phyloP scores from a whole-genome alignment of 2,888 invertebrate genomes.

The Mamestra brassicae region DNA sequence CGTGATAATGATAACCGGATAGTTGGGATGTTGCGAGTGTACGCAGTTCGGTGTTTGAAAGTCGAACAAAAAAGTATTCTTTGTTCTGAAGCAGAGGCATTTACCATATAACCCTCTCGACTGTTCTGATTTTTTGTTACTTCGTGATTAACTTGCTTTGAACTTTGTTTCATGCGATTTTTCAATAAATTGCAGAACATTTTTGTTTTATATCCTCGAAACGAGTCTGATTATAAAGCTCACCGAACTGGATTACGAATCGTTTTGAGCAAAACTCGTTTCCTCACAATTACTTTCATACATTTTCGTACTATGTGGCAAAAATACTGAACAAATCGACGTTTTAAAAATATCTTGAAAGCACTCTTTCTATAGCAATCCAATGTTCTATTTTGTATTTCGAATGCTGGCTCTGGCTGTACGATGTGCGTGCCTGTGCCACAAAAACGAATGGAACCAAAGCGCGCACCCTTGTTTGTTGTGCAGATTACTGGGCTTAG shows the following conservation, averaged over 20 bases:
- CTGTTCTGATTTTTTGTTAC: conserved; percentile 32
- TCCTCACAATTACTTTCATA: conserved; percentile 19
- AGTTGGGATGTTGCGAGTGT: conserved; percentile 71
- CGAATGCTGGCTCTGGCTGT: conserved; percentile 13
- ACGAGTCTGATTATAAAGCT: conserved; percentile 15
- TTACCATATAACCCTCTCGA: conserved; percentile 28
- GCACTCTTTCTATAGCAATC: conserved; percentile 4
- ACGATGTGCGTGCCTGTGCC: conserved; percentile 63
- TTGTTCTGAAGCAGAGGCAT: conserved; percentile 55
- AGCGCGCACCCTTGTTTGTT: conserved; percentile 80
- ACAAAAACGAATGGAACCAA: conserved; percentile 76
- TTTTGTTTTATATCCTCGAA: conserved; percentile 9
- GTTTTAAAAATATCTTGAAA: conserved; percentile 11
- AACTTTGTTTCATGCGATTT: conserved; percentile 31
- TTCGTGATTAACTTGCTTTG: conserved; percentile 24
- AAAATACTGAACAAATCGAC: neutral
- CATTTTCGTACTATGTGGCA: conserved; percentile 12
- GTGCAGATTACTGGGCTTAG: conserved; percentile 77
- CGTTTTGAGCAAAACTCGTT: conserved; percentile 31
- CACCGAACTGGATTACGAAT: conserved; percentile 31
- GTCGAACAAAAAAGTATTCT: conserved; percentile 64
- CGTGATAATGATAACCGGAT: conserved; percentile 90
- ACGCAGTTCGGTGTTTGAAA: conserved; percentile 66
- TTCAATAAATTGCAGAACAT: conserved; percentile 18
- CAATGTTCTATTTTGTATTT: conserved; percentile 27